phyloP scores from a whole-genome alignment of 2,888 invertebrate genomes.

The Antitype chi region DNA sequence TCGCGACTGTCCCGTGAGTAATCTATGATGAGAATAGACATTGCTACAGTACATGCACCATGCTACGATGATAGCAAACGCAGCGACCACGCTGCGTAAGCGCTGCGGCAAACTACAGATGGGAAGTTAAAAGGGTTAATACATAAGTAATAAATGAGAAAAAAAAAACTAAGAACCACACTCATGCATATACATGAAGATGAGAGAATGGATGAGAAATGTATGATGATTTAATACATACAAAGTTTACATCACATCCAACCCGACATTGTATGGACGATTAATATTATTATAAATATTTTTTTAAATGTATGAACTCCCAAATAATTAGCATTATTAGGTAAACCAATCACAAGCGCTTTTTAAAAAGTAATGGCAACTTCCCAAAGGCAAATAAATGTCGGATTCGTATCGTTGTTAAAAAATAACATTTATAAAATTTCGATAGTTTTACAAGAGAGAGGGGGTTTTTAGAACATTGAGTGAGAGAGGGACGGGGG shows the following conservation, averaged over 20 bases:
- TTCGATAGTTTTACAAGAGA: conserved; percentile 54
- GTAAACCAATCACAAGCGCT: conserved; percentile 90
- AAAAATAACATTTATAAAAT: conserved; percentile 52
- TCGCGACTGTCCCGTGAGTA: conserved; percentile 40
- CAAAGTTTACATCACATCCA: conserved; percentile 78
- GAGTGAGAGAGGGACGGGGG: conserved; percentile 65
- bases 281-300: conserved; percentile 41
- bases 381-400: conserved; percentile 88
- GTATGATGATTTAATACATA: conserved; percentile 74
- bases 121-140: conserved; percentile 64
- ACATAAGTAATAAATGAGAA: conserved; percentile 61
- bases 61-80: conserved; percentile 70
- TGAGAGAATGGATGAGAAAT: conserved; percentile 71
- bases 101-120: conserved; percentile 73
- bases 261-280: conserved; percentile 85
- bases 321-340: conserved; percentile 81
- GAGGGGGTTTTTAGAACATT: conserved; percentile 65
- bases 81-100: conserved; percentile 51
- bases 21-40: conserved; percentile 68
- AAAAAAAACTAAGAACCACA: conserved; percentile 84
- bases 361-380: conserved; percentile 84
- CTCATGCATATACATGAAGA: conserved; percentile 87
- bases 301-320: conserved; percentile 66
- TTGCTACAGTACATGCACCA: conserved; percentile 81
- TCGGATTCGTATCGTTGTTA: conserved; percentile 83